Evolutionary conservation across 1,140 invertebrate species (phyloP).

Genomic region (Aradophagus sp.): DNA sequence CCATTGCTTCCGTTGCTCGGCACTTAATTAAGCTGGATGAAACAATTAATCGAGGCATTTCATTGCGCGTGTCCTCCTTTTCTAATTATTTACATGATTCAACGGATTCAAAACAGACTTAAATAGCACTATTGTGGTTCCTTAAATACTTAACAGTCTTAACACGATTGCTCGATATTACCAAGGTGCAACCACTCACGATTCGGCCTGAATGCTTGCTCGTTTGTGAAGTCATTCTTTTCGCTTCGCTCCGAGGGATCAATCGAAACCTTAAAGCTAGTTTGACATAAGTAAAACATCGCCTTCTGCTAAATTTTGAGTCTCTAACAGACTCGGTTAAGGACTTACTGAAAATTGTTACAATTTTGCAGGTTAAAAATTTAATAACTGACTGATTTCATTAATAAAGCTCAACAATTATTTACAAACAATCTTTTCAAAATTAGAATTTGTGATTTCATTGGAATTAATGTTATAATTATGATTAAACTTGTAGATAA

Average conservation of each 20-base stretch:
- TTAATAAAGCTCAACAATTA: neutral
- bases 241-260: neutral
- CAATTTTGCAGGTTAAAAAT: too few species aligned
- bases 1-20: too few species aligned
- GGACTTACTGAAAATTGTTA: slow-evolving; percentile 1
- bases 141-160: slow-evolving; percentile 55
- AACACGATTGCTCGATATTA: slow-evolving; percentile 38
- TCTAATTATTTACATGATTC: slow-evolving; percentile 8
- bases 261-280: slow-evolving; percentile 18
- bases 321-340: neutral
- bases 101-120: slow-evolving; percentile 20
- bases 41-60: too few species aligned
- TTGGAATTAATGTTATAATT: too few species aligned
- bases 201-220: slow-evolving; percentile 12
- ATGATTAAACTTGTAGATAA: too few species aligned
- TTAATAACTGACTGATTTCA: neutral
- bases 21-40: too few species aligned
- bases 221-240: slow-evolving; percentile 7
- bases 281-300: slow-evolving; percentile 37
- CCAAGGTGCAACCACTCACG: slow-evolving; percentile 37
- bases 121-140: slow-evolving; percentile 23
- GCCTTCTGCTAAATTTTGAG: slow-evolving; percentile 9
- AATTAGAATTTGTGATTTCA: too few species aligned
- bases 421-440: too few species aligned
- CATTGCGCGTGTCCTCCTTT: neutral